A percentile compares a stretch with the other conserved stretches of the same genome.
These are phyloP conservation scores for Aphis gossypii DNA, from an alignment of 1,140 invertebrate species.

Conservation along the genomic window DNA sequence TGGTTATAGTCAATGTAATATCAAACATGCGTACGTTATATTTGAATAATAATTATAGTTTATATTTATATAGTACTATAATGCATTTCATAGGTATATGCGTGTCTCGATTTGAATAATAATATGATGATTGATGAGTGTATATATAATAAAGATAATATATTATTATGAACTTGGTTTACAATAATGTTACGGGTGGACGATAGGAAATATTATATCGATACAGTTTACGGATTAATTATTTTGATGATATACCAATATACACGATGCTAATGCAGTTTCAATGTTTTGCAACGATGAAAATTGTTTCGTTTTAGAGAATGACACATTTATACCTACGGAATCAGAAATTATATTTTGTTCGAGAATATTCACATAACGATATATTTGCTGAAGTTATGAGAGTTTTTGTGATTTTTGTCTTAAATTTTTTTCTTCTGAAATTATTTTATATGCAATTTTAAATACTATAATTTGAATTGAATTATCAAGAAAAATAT, in stretches of 20 bases:
- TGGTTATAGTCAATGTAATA: background rate
- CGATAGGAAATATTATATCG: background rate
- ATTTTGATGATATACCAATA: background rate
- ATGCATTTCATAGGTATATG: background rate
- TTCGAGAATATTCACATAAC: too few relatives aligned
- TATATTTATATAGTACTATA: background rate
- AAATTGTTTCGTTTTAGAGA: too few relatives aligned
- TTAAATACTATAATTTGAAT: background rate
- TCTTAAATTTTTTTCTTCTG: too few relatives aligned
- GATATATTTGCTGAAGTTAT: background rate
- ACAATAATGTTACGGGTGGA: background rate
- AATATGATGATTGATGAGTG: background rate
- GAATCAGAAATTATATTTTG: too few relatives aligned
- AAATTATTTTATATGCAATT: background rate
- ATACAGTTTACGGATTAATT: background rate
- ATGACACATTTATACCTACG: too few relatives aligned
- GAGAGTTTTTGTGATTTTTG: background rate
- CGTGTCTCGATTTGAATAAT: background rate
- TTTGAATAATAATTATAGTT: conserved; percentile 11
- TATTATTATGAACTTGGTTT: background rate
- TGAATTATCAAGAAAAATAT: background rate
- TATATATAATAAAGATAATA: background rate
- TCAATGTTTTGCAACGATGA: background rate
- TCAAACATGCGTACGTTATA: background rate
- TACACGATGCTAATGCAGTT: background rate